Evolutionary conservation across 2,888 invertebrate species (phyloP), one percentile per base, ranked within the genome.

Genomic region (Anorthoa munda): DNA sequence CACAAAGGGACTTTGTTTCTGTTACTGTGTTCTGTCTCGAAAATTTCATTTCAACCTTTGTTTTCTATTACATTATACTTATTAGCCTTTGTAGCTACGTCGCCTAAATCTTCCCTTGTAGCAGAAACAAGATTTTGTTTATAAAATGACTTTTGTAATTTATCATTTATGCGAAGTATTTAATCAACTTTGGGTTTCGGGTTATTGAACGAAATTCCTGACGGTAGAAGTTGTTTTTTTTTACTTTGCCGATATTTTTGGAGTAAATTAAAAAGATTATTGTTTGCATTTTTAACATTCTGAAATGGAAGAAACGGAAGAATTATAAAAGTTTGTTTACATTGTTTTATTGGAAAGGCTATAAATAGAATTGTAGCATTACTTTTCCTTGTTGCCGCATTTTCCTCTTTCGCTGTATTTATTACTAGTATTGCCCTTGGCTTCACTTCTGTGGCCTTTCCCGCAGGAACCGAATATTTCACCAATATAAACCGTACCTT

Each of bases 41-140:
- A 72, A 87, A 87, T 84, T 70, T 82, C 77, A 87, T 88, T 86
- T 81, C 79, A 83, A 83, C 84, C 86, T 88, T 88, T 81, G 83
- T 89, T 86, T 75, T 87, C 87, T 89, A 88, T 90, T 88, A 83
- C 66, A 82, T 90, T 88, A 89, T 68, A 74, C 77, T 86, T 85
- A 88, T 89, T 90, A 87, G 84, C 83, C 83, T 85, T 89, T 87
- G 88, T 85, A 82, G 77, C 73, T 65, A 39, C 67, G 66, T 73
- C 58, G 58, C 46, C 61, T 68, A 79, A 87, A 84, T 79, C 69
- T 85, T 74, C 11, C 65, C 63, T 87, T 82, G 68, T 26, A 66
- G 39, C 56, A 64, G 55, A 72, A 86, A 87, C 68, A 31, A 69
- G 71, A 75, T 83, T 80, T 50, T 72, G 63, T 66, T 77, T 64